Conservation (phyloP, 1,140 invertebrate species). For the Leptinotarsa lineolata region DNA sequence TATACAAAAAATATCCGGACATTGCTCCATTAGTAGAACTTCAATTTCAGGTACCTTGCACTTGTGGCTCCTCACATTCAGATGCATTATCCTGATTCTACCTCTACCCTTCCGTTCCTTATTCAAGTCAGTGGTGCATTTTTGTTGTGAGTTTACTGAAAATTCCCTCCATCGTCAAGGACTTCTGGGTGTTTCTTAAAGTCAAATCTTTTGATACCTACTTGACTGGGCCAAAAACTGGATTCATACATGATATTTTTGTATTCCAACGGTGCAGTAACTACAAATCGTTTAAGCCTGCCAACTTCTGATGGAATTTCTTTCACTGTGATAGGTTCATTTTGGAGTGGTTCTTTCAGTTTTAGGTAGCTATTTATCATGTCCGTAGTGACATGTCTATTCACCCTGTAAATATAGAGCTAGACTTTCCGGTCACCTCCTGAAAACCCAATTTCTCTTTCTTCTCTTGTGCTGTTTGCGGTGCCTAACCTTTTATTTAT, state of each 20-base stretch:
- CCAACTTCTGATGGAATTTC: slow-evolving; percentile 11
- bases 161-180: background rate
- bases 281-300: too few relatives aligned
- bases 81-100: background rate
- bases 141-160: background rate
- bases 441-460: background rate
- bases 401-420: background rate
- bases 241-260: too few relatives aligned
- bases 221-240: background rate
- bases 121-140: background rate
- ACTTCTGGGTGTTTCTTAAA: background rate
- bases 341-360: background rate
- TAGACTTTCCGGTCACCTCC: slow-evolving; percentile 1
- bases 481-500: background rate
- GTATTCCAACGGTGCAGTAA: too few relatives aligned
- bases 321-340: background rate
- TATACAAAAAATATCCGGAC: slow-evolving; percentile 5
- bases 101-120: background rate
- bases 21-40: background rate
- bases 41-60: slow-evolving; percentile 6
- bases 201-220: background rate
- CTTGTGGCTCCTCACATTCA: background rate
- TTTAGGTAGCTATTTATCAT: background rate
- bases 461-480: background rate
- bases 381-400: background rate